These are phyloP conservation scores for Clarias laeviceps DNA, from an alignment of 2,797 vertebrate genomes.

Conservation along the genomic window DNA sequence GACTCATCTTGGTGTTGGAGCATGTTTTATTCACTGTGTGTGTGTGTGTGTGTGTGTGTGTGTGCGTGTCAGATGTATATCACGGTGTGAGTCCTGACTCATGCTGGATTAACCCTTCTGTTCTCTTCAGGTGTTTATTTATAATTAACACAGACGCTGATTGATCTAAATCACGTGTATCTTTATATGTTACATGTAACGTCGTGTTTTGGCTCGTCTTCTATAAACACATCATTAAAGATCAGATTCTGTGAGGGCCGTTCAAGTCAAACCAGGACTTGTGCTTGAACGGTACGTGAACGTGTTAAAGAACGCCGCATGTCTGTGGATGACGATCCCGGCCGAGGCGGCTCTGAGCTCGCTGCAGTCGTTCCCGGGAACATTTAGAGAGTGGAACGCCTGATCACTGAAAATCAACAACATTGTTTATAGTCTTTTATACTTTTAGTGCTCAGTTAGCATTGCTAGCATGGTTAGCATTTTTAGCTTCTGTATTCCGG, in stretches of 20 bases:
- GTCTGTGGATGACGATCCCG: too few species aligned
- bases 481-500: not conserved
- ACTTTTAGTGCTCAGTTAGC: not conserved
- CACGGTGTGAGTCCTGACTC: not conserved
- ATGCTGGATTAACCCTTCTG: constrained; percentile 5
- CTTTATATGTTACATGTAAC: too few species aligned
- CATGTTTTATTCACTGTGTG: not conserved
- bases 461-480: not conserved
- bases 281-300: too few species aligned
- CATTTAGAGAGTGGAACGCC: too few species aligned
- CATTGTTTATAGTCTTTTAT: not conserved
- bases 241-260: not conserved
- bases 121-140: constrained; percentile 8
- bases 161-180: too few species aligned
- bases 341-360: too few species aligned
- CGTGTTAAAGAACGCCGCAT: too few species aligned
- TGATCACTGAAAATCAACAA: too few species aligned
- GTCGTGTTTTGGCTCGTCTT: not conserved
- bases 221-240: not conserved
- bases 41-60: constrained; percentile 8
- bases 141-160: not conserved
- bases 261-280: not conserved
- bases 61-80: constrained; percentile 26
- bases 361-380: too few species aligned
- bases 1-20: not conserved